Base-by-base conservation (phyloP, 2,797 vertebrate species). In the Spizella passerina region DNA sequence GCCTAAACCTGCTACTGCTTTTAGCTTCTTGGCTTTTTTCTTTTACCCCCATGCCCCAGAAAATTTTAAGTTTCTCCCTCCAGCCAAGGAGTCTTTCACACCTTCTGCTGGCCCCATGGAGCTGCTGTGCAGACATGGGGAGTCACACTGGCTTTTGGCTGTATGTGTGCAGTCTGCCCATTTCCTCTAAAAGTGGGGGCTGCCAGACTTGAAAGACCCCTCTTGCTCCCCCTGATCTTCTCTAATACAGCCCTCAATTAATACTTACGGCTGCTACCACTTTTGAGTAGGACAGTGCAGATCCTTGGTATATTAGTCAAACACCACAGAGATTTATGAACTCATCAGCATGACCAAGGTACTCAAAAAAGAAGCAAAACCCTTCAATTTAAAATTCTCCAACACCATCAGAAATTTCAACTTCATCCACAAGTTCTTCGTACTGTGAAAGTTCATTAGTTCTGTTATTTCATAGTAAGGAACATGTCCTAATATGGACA, bases 401-500 rank as follows among this genome's bases (percentile, higher is more conserved):
- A 38, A 77, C 93, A 55, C 41, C 3, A 27, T 34, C 68, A 80
- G 69, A 92, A 82, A 68, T 69, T 76, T 79, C 79, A 55, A 52
- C 38, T 64, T 49, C 88, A 88, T 87, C 92, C 94, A 57, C 60
- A 57, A 59, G 69, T 91, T 91, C 79, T 86, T 86, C 68, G 49
- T 70, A 46, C 14, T 32, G 64, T 27, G 29, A 70, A 95, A 86
- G 75, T 71, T 95, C 85, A 55, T 73, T 84, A 70, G 41, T 47
- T 55, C 10, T 53, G 50, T 44, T 61, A 72, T 81, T 97, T 85
- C 53, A 83, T 75, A 79, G 89, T 77, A 49, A 30, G 91, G 68
- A 65, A 56, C 63, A 72, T 88, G n/a, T 68, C 95, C 97, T 95
- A 96, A 96, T 95, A 96, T 95, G 96, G 97, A 75, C 71, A 96